Conservation (phyloP, 2,113 vertebrate species). For the Sakesphorus luctuosus region DNA sequence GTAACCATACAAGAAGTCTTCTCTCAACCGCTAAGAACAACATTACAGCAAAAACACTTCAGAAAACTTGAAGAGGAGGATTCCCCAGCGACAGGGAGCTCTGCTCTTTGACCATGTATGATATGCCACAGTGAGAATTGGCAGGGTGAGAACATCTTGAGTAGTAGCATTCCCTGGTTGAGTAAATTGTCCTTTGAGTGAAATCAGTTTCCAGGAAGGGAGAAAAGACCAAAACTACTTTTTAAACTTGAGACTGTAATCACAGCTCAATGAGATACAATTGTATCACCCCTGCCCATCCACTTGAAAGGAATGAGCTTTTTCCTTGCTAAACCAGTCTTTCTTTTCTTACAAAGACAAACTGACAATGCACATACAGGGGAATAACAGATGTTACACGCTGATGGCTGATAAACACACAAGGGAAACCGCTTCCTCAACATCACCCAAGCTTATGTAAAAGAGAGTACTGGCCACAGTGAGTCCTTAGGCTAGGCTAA, state of each 20-base stretch:
- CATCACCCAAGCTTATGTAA: background rate
- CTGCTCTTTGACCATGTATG: background rate
- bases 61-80: background rate
- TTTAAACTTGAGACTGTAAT: background rate
- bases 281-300: background rate
- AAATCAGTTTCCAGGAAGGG: background rate
- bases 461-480: background rate
- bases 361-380: background rate
- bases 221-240: background rate
- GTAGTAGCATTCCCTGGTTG: background rate
- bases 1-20: background rate
- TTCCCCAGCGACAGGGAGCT: background rate
- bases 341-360: background rate
- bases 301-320: background rate
- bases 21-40: background rate
- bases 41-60: background rate
- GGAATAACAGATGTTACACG: background rate
- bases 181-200: background rate
- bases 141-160: background rate
- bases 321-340: background rate
- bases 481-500: background rate
- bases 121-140: background rate
- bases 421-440: background rate
- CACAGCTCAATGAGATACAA: background rate
- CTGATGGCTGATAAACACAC: background rate